Percentiles rank a stretch among this genome's conserved stretches.
Evolutionary conservation across 2,888 invertebrate genomes (phyloP).

Genomic region (Thelaira solivaga): DNA sequence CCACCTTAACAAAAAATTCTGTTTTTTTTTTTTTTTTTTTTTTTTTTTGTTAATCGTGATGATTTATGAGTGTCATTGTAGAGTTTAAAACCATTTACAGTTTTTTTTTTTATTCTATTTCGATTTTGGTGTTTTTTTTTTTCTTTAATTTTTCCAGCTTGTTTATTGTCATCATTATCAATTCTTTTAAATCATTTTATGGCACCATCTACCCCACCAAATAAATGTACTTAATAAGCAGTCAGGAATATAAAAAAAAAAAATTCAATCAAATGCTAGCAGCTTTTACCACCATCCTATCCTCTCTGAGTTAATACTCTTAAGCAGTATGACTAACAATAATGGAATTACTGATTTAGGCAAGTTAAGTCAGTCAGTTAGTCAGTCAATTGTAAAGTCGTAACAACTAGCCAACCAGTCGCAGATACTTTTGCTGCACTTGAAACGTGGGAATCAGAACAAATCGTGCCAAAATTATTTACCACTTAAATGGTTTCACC

Average conservation of each 20-base stretch:
- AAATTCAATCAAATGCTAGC: constrained; percentile 36
- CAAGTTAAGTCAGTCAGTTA: constrained; percentile 30
- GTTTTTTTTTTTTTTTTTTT: not conserved
- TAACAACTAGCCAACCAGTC: constrained; percentile 13
- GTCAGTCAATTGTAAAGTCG: not conserved
- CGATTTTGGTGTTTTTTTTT: no score
- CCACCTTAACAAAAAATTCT: not conserved
- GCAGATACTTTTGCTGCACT: constrained; percentile 63
- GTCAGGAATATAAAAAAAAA: not conserved
- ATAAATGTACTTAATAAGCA: not conserved
- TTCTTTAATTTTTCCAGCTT: not conserved
- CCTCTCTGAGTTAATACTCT: constrained; percentile 14
- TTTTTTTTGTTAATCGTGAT: constrained; percentile 2
- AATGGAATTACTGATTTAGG: constrained; percentile 45
- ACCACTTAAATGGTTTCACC: constrained; percentile 68
- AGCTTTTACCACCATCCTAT: not conserved
- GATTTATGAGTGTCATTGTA: constrained; percentile 41
- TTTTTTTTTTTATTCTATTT: not conserved
- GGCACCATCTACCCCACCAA: not conserved
- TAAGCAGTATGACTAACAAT: constrained; percentile 55
- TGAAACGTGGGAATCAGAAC: constrained; percentile 70
- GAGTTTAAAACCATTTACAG: constrained; percentile 14
- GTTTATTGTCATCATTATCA: constrained; percentile 52
- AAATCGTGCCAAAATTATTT: constrained; percentile 70
- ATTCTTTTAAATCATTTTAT: constrained; percentile 48